Conservation (phyloP, 2,113 vertebrate species). For the Peromyscus californicus region DNA sequence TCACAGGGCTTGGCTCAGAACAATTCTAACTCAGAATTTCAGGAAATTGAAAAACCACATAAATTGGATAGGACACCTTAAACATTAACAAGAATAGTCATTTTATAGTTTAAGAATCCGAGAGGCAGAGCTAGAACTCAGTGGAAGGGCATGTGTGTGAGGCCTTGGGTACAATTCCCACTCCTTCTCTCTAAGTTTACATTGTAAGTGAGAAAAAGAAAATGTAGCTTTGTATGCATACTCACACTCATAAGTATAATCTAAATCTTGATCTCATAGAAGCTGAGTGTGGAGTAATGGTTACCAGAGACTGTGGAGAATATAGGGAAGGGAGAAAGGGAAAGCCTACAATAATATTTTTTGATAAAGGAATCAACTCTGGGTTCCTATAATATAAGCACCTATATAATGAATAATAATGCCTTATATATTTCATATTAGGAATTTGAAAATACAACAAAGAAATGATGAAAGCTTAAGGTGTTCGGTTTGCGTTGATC, state of each 20-base stretch:
- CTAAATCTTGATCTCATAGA: neutral
- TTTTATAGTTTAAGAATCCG: constrained; percentile 21
- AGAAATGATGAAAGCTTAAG: neutral
- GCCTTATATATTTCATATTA: neutral
- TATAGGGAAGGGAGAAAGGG: neutral
- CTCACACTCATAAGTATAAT: neutral
- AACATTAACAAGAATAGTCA: neutral
- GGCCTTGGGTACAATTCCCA: neutral
- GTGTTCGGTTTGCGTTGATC: neutral
- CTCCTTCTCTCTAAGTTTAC: neutral
- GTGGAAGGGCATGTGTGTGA: neutral
- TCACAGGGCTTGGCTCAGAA: neutral
- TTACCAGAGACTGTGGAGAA: neutral
- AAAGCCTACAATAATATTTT: neutral
- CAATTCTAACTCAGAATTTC: constrained; percentile 41
- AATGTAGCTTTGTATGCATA: neutral
- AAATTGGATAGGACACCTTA: constrained; percentile 9
- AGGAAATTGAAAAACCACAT: constrained; percentile 1
- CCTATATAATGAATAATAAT: neutral
- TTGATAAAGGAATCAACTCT: neutral
- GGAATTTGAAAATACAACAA: neutral
- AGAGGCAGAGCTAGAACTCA: neutral
- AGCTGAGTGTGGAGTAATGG: neutral
- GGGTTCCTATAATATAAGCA: neutral
- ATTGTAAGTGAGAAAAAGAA: neutral